Evolutionary conservation across 2,113 vertebrate species (phyloP).

Genomic region (Phoenicopterus ruber): DNA sequence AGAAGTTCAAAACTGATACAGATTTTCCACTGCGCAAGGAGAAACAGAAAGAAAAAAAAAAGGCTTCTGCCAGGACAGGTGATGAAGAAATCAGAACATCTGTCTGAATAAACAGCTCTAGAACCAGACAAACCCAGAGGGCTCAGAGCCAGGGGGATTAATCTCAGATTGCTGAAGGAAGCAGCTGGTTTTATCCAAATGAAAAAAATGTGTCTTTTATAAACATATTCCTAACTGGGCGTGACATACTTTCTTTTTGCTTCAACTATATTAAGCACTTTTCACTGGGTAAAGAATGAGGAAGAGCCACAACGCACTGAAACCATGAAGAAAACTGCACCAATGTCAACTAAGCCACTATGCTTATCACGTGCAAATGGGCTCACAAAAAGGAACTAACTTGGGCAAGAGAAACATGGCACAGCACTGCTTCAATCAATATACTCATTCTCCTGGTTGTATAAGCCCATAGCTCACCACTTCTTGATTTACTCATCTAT

Average conservation of each 20-base stretch:
- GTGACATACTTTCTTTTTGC: background rate
- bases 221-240: background rate
- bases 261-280: background rate
- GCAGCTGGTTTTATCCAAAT: background rate
- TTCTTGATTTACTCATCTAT: background rate
- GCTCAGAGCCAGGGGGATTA: background rate
- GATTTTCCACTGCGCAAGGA: constrained; percentile 31
- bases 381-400: background rate
- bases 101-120: constrained; percentile 37
- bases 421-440: background rate
- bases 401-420: background rate
- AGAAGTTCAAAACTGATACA: background rate
- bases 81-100: constrained; percentile 36
- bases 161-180: background rate
- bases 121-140: background rate
- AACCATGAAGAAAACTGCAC: background rate
- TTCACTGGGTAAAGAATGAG: background rate
- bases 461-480: background rate
- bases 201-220: background rate
- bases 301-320: background rate
- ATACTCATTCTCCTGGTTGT: background rate
- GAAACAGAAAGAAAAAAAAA: background rate
- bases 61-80: constrained; percentile 30
- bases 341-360: background rate
- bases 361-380: background rate